Evolutionary conservation across 1,140 invertebrate genomes (phyloP).

Genomic region (Leptopilina clavipes): DNA sequence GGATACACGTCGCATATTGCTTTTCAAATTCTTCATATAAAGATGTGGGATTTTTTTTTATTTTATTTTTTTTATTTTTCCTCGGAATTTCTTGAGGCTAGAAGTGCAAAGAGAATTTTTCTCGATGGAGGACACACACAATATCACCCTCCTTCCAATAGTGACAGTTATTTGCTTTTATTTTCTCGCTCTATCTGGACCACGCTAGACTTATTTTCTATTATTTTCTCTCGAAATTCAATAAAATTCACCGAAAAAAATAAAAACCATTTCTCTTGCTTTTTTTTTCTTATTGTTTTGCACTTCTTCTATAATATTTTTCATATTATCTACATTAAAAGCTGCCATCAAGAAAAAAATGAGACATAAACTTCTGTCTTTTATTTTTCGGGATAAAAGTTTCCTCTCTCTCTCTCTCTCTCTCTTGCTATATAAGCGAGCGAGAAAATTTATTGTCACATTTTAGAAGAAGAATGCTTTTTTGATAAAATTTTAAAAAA

Average conservation of each 20-base stretch:
- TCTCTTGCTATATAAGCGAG: too few relatives aligned
- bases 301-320: too few relatives aligned
- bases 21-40: constrained; percentile 12
- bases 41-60: neutral
- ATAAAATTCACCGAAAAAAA: neutral
- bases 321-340: too few relatives aligned
- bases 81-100: neutral
- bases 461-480: too few relatives aligned
- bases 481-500: too few relatives aligned
- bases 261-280: too few relatives aligned
- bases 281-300: too few relatives aligned
- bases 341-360: too few relatives aligned
- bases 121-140: constrained; percentile 12
- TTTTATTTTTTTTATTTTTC: neutral
- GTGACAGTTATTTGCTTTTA: neutral
- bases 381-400: too few relatives aligned
- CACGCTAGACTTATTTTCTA: neutral
- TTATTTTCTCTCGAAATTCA: neutral
- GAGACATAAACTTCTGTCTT: too few relatives aligned
- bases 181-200: constrained; percentile 3
- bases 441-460: too few relatives aligned
- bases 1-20: neutral
- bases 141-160: neutral
- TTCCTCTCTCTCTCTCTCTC: too few relatives aligned
- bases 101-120: constrained; percentile 30